These are phyloP conservation scores for Trinorchestia longiramus DNA, from an alignment of 1,140 invertebrate genomes.

Conservation along the genomic window DNA sequence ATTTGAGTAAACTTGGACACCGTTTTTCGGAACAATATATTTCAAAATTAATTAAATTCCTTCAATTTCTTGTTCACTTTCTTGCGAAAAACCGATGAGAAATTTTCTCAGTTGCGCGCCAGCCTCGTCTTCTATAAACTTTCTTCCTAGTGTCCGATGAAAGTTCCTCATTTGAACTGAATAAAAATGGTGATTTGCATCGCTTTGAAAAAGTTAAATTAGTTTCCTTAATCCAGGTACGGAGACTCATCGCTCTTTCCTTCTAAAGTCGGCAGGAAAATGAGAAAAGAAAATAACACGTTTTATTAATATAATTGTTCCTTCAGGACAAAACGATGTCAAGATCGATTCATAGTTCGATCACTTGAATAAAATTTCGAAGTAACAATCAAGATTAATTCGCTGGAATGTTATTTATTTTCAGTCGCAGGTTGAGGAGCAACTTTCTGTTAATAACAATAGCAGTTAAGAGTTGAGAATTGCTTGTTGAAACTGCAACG, in stretches of 20 bases:
- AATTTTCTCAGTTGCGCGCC: background rate
- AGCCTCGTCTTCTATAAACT: background rate
- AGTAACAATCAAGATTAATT: too few relatives aligned
- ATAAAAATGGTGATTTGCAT: slow-evolving; percentile 2
- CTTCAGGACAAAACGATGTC: background rate
- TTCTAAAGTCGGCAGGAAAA: background rate
- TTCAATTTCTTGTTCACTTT: background rate
- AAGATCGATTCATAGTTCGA: too few relatives aligned
- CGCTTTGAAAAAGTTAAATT: background rate
- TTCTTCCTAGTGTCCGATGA: background rate
- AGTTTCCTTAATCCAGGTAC: background rate
- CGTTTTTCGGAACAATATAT: background rate
- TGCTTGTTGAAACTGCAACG: too few relatives aligned
- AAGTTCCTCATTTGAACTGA: background rate
- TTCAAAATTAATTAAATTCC: background rate
- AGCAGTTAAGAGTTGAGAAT: too few relatives aligned
- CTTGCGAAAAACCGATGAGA: background rate
- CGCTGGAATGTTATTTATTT: too few relatives aligned
- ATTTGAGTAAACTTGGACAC: too few relatives aligned
- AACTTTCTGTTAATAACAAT: too few relatives aligned
- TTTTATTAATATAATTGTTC: background rate
- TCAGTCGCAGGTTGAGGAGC: too few relatives aligned
- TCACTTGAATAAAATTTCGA: too few relatives aligned
- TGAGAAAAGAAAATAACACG: background rate
- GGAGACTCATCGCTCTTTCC: background rate